Evolutionary conservation across 2,113 vertebrate genomes (phyloP), one percentile per base, ranked within the genome.

Genomic region (Cyanistes caeruleus): DNA sequence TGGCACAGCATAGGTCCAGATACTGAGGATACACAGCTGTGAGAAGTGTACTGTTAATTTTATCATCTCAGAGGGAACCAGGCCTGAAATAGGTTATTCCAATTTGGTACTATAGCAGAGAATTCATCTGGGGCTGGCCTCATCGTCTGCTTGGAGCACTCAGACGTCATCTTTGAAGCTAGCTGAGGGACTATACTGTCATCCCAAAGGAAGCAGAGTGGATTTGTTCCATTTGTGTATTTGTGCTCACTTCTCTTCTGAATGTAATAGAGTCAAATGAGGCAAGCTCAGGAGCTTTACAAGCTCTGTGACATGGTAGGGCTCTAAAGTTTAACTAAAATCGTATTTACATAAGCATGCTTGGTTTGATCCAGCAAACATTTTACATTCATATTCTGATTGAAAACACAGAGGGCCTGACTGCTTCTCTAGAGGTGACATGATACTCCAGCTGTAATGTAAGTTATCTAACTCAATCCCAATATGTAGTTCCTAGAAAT

Each of bases 31-130:
- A 74, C 14, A 77, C 91, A 97, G 89, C 85, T 20, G 14, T 70
- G 89, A 97, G 72, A 58, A 73, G 64, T 74, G 75, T 89, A 93
- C 76, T 91, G 60, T 91, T 94, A 92, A 93, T 93, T 98, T 97
- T 95, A 93, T 95, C 83, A 95, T 95, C 93, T 96, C 96, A 91
- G 91, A 96, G 79, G 97, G 91, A 98, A 97, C 65, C 60, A 94
- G 63, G 70, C 65, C 65, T 89, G 90, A 88, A 95, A 98, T 95
- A 95, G 76, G 89, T 97, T 97, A 96, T 87, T 97, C 94, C 48
- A 35, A 60, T 92, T 97, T 94, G 95, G 74, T 93, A 89, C 41
- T 81, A 59, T 90, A 87, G 53, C 33, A 89, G 67, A 69, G 44
- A 86, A 69, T 70, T 85, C 35, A 30, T 8, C 62, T 64, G 72